A percentile compares a stretch with the other conserved stretches of the same genome.
Evolutionary conservation across 2,113 vertebrate genomes (phyloP).

Genomic region (Lonchura striata): DNA sequence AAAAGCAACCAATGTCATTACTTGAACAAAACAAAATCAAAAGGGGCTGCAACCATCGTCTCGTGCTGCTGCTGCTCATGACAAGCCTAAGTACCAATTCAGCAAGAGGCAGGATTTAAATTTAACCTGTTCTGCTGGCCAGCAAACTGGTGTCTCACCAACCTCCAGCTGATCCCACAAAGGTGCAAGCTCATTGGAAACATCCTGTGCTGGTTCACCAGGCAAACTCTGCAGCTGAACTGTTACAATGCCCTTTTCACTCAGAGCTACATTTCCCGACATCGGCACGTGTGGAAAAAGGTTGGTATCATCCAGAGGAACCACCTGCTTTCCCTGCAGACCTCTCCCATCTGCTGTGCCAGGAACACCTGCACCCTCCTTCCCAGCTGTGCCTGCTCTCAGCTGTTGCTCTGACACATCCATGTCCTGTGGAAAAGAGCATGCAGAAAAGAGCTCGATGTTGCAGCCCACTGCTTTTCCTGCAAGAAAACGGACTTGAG

Average conservation of each 20-base stretch:
- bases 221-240: background rate
- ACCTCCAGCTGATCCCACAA: background rate
- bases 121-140: background rate
- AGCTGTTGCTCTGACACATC: background rate
- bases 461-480: background rate
- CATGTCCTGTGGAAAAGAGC: background rate
- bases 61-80: background rate
- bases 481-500: background rate
- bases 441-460: accelerated
- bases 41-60: background rate
- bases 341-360: background rate
- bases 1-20: background rate
- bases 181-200: background rate
- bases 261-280: background rate
- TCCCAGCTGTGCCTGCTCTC: background rate
- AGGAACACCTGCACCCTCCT: background rate
- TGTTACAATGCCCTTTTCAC: background rate
- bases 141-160: background rate
- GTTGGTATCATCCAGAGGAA: background rate
- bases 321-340: background rate
- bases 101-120: background rate
- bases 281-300: background rate
- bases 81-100: background rate
- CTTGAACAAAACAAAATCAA: background rate
- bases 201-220: background rate